Conservation (phyloP, 2,113 vertebrate species). For the Gnathonemus echidnorhynchus region DNA sequence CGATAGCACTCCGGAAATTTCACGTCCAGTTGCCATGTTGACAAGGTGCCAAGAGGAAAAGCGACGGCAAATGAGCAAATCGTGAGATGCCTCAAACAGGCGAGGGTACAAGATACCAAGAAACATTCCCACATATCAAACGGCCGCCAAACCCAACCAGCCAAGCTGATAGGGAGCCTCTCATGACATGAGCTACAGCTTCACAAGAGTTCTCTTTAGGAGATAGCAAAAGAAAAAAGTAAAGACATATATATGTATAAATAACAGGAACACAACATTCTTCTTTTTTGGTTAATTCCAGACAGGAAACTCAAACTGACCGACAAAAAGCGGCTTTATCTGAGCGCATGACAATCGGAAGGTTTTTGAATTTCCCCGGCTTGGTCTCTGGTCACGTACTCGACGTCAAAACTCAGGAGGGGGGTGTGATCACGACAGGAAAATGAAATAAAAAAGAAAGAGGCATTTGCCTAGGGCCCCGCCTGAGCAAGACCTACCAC, state of each 20-base stretch:
- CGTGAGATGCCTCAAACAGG: not conserved
- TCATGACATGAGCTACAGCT: not conserved
- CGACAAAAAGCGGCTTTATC: not conserved
- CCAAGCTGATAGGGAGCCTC: not conserved
- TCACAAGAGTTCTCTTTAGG: not conserved
- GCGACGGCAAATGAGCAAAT: not conserved
- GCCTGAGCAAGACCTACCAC: not conserved
- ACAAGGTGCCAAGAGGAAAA: not conserved
- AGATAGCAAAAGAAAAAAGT: not conserved
- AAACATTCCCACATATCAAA: not conserved
- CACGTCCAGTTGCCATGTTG: not conserved
- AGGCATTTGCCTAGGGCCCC: not conserved
- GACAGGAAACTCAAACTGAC: not conserved
- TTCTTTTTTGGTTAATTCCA: not conserved
- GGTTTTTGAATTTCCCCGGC: conserved; percentile 37
- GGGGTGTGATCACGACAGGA: not conserved
- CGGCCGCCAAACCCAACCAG: not conserved
- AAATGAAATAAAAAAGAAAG: not conserved
- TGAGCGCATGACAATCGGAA: conserved; percentile 36
- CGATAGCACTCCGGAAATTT: not conserved
- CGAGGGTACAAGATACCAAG: not conserved
- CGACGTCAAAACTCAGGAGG: not conserved
- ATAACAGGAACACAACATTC: not conserved
- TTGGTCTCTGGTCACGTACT: not conserved
- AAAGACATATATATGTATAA: not conserved